A percentile compares a stretch with the other conserved stretches of the same genome.
phyloP scores from a whole-genome alignment of 1,140 invertebrate genomes.

The Zeugodacus cucurbitae region DNA sequence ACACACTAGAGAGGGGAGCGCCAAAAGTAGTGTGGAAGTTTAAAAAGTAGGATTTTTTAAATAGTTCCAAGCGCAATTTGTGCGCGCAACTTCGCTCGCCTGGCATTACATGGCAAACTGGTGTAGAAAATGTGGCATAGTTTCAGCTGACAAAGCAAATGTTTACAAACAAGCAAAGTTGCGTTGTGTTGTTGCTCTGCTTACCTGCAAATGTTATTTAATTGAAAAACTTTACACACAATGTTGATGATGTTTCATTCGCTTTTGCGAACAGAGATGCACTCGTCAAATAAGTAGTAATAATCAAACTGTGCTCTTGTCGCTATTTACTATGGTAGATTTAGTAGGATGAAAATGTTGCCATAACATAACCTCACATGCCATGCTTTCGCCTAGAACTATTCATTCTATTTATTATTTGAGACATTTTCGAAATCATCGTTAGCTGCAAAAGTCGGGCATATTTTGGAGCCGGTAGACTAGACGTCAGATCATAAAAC shows the following conservation, averaged over 20 bases:
- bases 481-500: too few relatives aligned
- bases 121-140: conserved; percentile 3
- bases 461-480: too few relatives aligned
- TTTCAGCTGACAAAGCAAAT: not conserved
- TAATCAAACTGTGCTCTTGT: too few relatives aligned
- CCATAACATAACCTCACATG: too few relatives aligned
- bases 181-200: not conserved
- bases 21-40: not conserved
- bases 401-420: too few relatives aligned
- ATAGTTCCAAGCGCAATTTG: not conserved
- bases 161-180: not conserved
- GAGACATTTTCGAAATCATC: too few relatives aligned
- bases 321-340: too few relatives aligned
- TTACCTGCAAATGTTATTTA: conserved; percentile 18
- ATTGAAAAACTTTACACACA: conserved; percentile 21
- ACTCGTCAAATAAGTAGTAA: too few relatives aligned
- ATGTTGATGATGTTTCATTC: not conserved
- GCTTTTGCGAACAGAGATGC: not conserved
- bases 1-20: not conserved
- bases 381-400: too few relatives aligned
- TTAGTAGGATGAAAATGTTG: too few relatives aligned
- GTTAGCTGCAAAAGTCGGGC: too few relatives aligned
- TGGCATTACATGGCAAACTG: not conserved
- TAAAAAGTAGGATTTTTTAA: conserved; percentile 1
- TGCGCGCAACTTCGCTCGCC: not conserved